Evolutionary conservation across 2,888 invertebrate species (phyloP), one percentile per base, ranked within the genome.

Genomic region (Coenonympha glycerion): DNA sequence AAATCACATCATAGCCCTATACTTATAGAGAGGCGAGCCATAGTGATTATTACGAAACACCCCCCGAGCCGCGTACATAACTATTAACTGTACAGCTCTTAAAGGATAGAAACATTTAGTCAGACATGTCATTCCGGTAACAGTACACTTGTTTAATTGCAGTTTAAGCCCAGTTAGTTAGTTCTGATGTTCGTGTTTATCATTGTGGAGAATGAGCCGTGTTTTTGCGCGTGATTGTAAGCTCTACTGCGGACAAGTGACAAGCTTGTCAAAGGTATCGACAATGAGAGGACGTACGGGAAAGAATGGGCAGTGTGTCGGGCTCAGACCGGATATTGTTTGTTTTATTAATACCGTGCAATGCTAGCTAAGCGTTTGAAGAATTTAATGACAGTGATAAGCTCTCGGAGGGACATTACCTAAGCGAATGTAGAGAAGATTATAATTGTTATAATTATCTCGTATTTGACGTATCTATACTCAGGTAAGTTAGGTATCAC

Each of bases 41-140:
- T 73, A 73, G 70, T 68, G 55, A 68, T 68, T 75, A 80, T 85
- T 83, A 80, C 84, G 78, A 84, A 83, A 84, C 73, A 66, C 57
- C 64, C 66, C 61, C 60, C 69, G 62, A 66, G 63, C 62, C 60
- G 63, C 68, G 58, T 61, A 72, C 74, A 71, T 81, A 83, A 80
- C 73, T n/a, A n/a, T 71, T 81, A 83, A 80, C 82, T 81, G 81
- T 78, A 71, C 64, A 54, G 56, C 78, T 77, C 60, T 74, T 79
- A 80, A 83, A 80, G 83, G 80, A 75, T 77, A 82, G 72, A 76
- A 80, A 73, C 77, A 80, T 83, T 83, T 85, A 85, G 75, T 76
- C 56, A 79, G 80, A 78, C 73, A 84, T 83, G 77, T 74, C 70
- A 78, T 69, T 74, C 76, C 77, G 76, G 79, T 82, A 80, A 80